These are phyloP conservation scores for Lepidostoma basale DNA, from an alignment of 1,140 invertebrate genomes.

Conservation along the genomic window DNA sequence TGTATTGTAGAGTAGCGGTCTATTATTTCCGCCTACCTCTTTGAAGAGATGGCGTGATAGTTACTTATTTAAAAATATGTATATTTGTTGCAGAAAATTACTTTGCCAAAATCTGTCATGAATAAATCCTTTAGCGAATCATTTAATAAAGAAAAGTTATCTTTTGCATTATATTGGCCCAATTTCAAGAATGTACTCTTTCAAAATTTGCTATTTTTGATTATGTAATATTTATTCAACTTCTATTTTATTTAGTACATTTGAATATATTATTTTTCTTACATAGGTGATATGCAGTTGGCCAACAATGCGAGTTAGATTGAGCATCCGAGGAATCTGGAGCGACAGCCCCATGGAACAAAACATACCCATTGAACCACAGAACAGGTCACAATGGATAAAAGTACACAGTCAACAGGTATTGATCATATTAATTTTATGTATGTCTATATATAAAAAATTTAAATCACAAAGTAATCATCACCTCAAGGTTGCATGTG, in stretches of 20 bases:
- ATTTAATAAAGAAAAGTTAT: too few species aligned
- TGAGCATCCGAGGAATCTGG: constrained; percentile 63
- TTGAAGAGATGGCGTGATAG: too few species aligned
- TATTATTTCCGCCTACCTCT: too few species aligned
- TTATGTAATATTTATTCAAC: not conserved
- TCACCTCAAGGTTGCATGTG: too few species aligned
- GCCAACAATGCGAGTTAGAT: constrained; percentile 65
- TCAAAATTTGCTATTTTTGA: not conserved
- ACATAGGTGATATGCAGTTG: constrained; percentile 65
- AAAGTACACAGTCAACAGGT: constrained; percentile 68
- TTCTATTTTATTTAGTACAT: not conserved
- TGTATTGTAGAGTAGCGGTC: too few species aligned
- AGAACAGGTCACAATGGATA: constrained; percentile 59
- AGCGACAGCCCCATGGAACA: constrained; percentile 58
- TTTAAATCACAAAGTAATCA: too few species aligned
- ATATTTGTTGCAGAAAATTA: too few species aligned
- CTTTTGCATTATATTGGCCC: too few species aligned
- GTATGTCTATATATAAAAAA: not conserved
- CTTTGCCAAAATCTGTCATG: too few species aligned
- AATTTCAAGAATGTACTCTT: too few species aligned
- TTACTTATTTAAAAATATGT: too few species aligned
- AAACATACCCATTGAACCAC: constrained; percentile 54
- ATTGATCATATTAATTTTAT: constrained; percentile 3
- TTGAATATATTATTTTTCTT: not conserved
- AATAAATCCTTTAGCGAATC: too few species aligned